phyloP scores from a whole-genome alignment of 2,888 invertebrate species.

The Coleophora deauratella region DNA sequence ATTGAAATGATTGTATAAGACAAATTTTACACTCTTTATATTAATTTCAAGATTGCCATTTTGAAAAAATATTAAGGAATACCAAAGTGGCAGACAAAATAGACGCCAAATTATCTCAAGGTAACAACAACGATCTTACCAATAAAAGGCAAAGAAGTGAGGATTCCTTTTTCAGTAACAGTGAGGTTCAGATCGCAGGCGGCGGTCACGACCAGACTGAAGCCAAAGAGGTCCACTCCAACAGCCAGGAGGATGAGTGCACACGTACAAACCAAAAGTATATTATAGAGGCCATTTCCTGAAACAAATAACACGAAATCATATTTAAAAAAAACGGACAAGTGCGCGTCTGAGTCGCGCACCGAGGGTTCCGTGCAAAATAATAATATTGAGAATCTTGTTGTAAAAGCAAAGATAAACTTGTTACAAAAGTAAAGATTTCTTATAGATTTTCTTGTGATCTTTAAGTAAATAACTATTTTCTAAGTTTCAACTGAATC shows the following conservation, averaged over 20 bases:
- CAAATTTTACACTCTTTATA: too few species aligned
- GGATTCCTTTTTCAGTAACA: slow-evolving; percentile 69
- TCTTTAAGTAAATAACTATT: too few species aligned
- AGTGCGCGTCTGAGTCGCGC: too few species aligned
- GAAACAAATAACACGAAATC: slow-evolving; percentile 7
- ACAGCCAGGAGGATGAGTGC: slow-evolving; percentile 68
- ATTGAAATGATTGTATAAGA: too few species aligned
- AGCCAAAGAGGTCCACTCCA: slow-evolving; percentile 71
- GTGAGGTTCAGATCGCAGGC: slow-evolving; percentile 72
- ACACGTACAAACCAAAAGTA: slow-evolving; percentile 41
- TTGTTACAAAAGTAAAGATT: too few species aligned
- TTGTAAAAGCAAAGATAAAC: too few species aligned
- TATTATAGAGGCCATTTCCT: slow-evolving; percentile 61
- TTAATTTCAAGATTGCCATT: too few species aligned
- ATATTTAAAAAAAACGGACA: not conserved
- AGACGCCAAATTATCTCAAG: not conserved
- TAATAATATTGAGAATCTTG: too few species aligned
- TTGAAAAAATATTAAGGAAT: slow-evolving; percentile 1
- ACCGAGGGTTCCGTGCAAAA: too few species aligned
- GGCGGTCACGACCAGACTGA: slow-evolving; percentile 70
- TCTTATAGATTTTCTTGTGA: too few species aligned
- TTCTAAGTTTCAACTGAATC: too few species aligned
- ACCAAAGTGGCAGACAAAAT: not conserved
- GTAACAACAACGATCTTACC: slow-evolving; percentile 40
- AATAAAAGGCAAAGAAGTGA: slow-evolving; percentile 71